These are phyloP conservation scores for Orthonevra nobilis DNA, from an alignment of 2,888 invertebrate species.

Conservation along the genomic window DNA sequence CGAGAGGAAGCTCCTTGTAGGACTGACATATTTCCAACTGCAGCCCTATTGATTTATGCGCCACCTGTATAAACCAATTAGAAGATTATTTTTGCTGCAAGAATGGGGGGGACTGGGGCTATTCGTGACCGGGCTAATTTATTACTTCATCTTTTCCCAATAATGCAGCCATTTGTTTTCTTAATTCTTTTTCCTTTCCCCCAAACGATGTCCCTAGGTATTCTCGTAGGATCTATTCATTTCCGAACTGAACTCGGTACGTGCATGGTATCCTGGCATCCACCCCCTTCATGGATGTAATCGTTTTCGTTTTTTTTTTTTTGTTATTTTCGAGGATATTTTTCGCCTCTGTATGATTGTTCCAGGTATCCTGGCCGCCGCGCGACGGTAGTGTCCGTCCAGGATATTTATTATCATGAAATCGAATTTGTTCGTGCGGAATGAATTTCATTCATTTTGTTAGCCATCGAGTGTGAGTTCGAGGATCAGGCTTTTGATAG, in stretches of 20 bases:
- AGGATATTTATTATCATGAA: conserved; percentile 65
- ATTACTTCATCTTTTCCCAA: conserved; percentile 66
- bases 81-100: conserved; percentile 52
- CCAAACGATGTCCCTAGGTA: background rate
- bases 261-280: conserved; percentile 14
- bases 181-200: conserved; percentile 14
- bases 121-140: conserved; percentile 67
- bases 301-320: background rate
- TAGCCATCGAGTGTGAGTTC: conserved; percentile 7
- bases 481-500: too few species aligned
- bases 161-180: conserved; percentile 50
- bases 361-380: conserved; percentile 2
- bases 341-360: background rate
- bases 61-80: conserved; percentile 67
- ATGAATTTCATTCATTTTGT: conserved; percentile 55
- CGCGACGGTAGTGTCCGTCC: conserved; percentile 5
- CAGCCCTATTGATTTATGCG: conserved; percentile 59
- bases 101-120: too few species aligned
- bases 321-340: too few species aligned
- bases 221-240: conserved; percentile 43
- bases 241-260: too few species aligned
- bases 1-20: too few species aligned
- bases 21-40: too few species aligned
- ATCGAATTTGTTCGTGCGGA: conserved; percentile 66
- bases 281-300: background rate